phyloP scores from a whole-genome alignment of 2,113 vertebrate species.

The Nerophis ophidion region DNA sequence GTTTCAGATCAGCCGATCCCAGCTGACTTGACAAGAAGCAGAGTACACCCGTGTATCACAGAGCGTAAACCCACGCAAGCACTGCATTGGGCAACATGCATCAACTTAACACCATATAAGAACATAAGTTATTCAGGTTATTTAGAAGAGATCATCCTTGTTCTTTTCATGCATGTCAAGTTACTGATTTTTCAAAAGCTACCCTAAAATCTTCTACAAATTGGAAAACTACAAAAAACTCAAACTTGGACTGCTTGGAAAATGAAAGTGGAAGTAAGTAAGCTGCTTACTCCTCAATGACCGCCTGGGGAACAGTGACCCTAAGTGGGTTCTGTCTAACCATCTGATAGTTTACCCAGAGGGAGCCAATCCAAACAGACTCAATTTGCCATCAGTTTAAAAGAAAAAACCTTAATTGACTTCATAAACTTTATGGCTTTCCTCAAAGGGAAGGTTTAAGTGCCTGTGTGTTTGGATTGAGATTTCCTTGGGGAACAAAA shows the following conservation, averaged over 20 bases:
- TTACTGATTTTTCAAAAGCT: not conserved
- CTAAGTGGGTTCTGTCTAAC: conserved; percentile 47
- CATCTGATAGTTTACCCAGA: conserved; percentile 45
- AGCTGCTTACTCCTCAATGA: conserved; percentile 49
- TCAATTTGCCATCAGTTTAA: conserved; percentile 59
- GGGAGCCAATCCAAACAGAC: conserved; percentile 42
- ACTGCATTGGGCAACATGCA: no score
- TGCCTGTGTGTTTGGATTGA: conserved; percentile 47
- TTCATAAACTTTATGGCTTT: conserved; percentile 60
- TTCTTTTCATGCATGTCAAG: not conserved
- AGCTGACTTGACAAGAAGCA: no score
- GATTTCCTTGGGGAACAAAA: conserved; percentile 39
- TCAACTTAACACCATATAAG: no score
- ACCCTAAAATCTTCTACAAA: conserved; percentile 9
- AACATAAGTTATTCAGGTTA: no score
- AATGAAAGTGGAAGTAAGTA: conserved; percentile 18
- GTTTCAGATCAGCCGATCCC: no score
- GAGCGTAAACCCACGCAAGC: not conserved
- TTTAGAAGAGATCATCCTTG: no score
- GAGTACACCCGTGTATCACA: not conserved
- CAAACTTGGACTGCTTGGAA: conserved; percentile 15
- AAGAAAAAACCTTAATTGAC: conserved; percentile 58
- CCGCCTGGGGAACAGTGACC: conserved; percentile 39
- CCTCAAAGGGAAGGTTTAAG: conserved; percentile 56
- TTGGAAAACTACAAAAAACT: conserved; percentile 27